A percentile compares a stretch with the other conserved stretches of the same genome.
These are phyloP conservation scores for Amblyornis subalaris DNA, from an alignment of 2,113 vertebrate genomes.

Conservation along the genomic window DNA sequence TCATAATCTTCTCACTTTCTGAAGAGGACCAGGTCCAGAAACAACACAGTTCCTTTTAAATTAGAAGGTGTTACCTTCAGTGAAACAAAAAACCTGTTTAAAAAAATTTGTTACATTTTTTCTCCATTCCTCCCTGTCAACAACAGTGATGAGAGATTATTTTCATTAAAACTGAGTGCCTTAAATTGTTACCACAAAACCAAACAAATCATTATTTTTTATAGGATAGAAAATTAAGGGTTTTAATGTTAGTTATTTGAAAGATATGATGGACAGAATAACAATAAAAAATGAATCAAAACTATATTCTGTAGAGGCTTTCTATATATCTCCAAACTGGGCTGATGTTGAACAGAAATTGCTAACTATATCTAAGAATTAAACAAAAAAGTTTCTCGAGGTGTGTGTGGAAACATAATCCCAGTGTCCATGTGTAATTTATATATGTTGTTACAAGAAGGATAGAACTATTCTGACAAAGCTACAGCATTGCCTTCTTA, in stretches of 20 bases:
- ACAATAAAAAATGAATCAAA: neutral
- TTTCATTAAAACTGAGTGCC: neutral
- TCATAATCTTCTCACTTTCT: neutral
- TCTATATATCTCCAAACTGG: neutral
- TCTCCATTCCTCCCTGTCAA: neutral
- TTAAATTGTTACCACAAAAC: neutral
- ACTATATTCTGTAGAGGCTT: neutral
- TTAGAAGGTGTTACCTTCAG: neutral
- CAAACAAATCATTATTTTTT: neutral
- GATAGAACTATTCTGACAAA: neutral
- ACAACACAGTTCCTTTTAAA: neutral
- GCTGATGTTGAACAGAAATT: neutral
- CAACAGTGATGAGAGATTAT: neutral
- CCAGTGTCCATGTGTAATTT: neutral
- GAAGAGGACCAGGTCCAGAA: neutral
- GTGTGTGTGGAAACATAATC: neutral
- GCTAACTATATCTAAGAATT: neutral
- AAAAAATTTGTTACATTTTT: neutral
- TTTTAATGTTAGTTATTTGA: neutral
- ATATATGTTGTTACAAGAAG: neutral
- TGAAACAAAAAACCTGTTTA: neutral
- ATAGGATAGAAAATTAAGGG: neutral
- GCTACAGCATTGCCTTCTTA: neutral
- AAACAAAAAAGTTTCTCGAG: neutral
- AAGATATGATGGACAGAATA: neutral